Conservation (phyloP, 2,797 vertebrate genomes). For the Aplochiton taeniatus region DNA sequence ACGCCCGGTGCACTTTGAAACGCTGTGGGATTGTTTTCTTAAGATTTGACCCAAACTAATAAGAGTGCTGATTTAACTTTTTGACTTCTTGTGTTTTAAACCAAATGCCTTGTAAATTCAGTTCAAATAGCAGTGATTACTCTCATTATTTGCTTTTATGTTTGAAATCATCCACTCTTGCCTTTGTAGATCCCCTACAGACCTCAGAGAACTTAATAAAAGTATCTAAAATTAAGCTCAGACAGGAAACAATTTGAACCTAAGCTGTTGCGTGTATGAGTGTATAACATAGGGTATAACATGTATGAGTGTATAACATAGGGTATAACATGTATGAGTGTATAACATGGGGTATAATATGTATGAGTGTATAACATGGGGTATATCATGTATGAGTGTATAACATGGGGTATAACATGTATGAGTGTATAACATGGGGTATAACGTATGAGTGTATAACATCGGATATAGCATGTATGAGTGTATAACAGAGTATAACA, state of each 20-base stretch:
- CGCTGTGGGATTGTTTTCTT: slow-evolving; percentile 19
- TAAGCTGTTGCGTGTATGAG: slow-evolving; percentile 8
- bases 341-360: too few relatives aligned
- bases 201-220: slow-evolving; percentile 17
- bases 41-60: slow-evolving; percentile 27
- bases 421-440: too few relatives aligned
- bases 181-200: slow-evolving; percentile 1
- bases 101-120: not conserved
- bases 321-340: too few relatives aligned
- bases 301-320: too few relatives aligned
- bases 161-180: not conserved
- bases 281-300: too few relatives aligned
- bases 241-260: slow-evolving; percentile 46
- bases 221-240: slow-evolving; percentile 21
- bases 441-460: too few relatives aligned
- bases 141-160: not conserved
- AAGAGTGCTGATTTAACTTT: slow-evolving; percentile 22
- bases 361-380: too few relatives aligned
- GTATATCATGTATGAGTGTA: too few relatives aligned
- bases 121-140: slow-evolving; percentile 1
- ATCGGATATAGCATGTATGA: too few relatives aligned
- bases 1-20: slow-evolving; percentile 49
- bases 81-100: not conserved
- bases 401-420: too few relatives aligned
- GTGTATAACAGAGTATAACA: too few relatives aligned